Percentiles rank a stretch among this genome's conserved stretches.
Conservation (phyloP, 2,888 invertebrate genomes). For the Neoascia interrupta region DNA sequence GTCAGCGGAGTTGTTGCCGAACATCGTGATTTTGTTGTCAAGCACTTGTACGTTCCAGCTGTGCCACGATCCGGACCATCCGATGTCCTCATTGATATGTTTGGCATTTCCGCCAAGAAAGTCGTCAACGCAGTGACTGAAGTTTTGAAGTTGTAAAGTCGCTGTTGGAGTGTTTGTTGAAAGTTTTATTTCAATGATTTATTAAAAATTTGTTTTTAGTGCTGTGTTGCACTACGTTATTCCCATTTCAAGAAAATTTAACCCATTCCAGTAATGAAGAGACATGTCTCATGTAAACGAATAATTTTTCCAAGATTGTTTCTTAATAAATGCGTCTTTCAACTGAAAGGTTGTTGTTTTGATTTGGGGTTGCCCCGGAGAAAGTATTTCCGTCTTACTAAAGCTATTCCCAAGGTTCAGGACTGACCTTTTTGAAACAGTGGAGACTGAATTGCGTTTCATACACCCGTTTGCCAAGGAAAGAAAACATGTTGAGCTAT, state of each 20-base stretch:
- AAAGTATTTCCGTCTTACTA: no score
- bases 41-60: conserved; percentile 88
- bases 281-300: conserved; percentile 12
- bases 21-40: conserved; percentile 86
- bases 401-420: no score
- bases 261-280: conserved; percentile 38
- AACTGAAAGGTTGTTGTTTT: no score
- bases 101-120: conserved; percentile 91
- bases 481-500: no score
- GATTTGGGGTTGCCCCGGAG: no score
- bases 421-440: no score
- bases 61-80: conserved; percentile 97
- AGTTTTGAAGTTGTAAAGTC: conserved; percentile 81
- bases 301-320: conserved; percentile 2
- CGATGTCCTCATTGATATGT: conserved; percentile 90
- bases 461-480: no score
- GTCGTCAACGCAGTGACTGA: conserved; percentile 86
- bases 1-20: conserved; percentile 90
- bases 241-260: not conserved
- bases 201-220: conserved; percentile 11
- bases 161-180: conserved; percentile 28
- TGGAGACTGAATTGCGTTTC: no score
- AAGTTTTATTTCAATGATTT: conserved; percentile 54
- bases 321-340: conserved; percentile 50
- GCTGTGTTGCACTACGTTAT: conserved; percentile 16